phyloP scores from a whole-genome alignment of 2,113 vertebrate genomes.

The Manacus vitellinus region DNA sequence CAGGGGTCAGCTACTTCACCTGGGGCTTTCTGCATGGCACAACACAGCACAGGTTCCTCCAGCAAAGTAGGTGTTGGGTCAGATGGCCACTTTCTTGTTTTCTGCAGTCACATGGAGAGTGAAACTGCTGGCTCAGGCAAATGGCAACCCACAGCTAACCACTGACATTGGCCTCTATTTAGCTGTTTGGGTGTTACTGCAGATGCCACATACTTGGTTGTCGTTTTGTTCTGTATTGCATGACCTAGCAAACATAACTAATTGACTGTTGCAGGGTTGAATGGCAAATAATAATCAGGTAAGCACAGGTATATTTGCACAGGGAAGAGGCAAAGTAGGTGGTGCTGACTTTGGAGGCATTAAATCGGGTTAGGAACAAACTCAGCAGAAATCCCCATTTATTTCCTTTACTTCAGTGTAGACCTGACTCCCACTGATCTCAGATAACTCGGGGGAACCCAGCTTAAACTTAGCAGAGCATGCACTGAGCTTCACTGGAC shows the following conservation, averaged over 20 bases:
- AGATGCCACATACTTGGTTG: not conserved
- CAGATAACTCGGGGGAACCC: rapidly evolving
- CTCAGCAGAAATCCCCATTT: not conserved
- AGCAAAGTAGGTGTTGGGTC: not conserved
- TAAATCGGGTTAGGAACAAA: not conserved
- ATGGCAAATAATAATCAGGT: constrained; percentile 30
- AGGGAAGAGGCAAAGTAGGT: constrained; percentile 21
- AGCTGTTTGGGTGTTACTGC: not conserved
- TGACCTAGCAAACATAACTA: constrained; percentile 17
- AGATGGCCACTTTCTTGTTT: not conserved
- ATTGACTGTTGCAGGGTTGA: not conserved
- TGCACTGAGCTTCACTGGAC: not conserved
- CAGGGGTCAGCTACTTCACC: not conserved
- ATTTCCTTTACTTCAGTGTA: not conserved
- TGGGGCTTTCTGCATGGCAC: not conserved
- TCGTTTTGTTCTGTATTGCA: not conserved
- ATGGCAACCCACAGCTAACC: not conserved
- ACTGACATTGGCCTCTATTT: not conserved
- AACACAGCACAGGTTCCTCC: not conserved
- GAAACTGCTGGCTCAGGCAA: constrained; percentile 8
- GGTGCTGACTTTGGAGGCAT: not conserved
- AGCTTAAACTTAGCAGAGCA: not conserved
- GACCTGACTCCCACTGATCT: not conserved
- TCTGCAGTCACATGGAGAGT: not conserved
- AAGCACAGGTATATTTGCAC: not conserved